Conservation (phyloP, 1,140 invertebrate genomes). For the Patella vulgata region DNA sequence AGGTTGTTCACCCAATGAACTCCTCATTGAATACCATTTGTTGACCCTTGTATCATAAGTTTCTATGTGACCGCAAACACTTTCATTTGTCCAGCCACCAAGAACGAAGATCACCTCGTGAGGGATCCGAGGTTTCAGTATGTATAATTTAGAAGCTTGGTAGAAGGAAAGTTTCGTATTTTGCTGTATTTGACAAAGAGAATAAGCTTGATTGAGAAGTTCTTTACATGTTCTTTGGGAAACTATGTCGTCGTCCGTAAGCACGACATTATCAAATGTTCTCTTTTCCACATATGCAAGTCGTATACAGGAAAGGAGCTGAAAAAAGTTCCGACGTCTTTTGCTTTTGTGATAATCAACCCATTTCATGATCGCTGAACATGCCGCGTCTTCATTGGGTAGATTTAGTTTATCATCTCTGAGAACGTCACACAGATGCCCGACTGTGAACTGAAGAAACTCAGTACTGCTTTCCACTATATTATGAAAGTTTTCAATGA, state of each 20-base stretch:
- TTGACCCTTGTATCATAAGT: slow-evolving; percentile 81
- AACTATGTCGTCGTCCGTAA: not conserved
- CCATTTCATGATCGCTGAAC: slow-evolving; percentile 95
- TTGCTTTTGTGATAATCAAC: slow-evolving; percentile 95
- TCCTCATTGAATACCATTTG: slow-evolving; percentile 70
- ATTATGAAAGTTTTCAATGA: slow-evolving; percentile 40
- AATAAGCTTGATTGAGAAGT: slow-evolving; percentile 2
- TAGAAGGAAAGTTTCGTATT: not conserved
- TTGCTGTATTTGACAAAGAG: not conserved
- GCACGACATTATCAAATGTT: slow-evolving; percentile 11
- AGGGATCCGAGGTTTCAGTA: slow-evolving; percentile 36
- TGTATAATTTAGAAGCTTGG: slow-evolving; percentile 5
- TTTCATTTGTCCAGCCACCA: slow-evolving; percentile 78
- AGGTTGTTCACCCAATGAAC: slow-evolving; percentile 23
- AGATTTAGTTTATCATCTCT: slow-evolving; percentile 95
- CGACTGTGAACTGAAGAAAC: slow-evolving; percentile 90
- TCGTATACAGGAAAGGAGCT: slow-evolving; percentile 16
- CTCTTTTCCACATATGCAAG: slow-evolving; percentile 10
- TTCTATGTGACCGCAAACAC: slow-evolving; percentile 77
- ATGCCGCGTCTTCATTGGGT: slow-evolving; percentile 89
- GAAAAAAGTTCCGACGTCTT: slow-evolving; percentile 69
- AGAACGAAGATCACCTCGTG: slow-evolving; percentile 67
- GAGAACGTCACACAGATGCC: slow-evolving; percentile 94
- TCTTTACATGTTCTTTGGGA: slow-evolving; percentile 28
- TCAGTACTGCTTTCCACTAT: slow-evolving; percentile 96